phyloP scores from a whole-genome alignment of 2,888 invertebrate species.

The Drosophila niveifrons region DNA sequence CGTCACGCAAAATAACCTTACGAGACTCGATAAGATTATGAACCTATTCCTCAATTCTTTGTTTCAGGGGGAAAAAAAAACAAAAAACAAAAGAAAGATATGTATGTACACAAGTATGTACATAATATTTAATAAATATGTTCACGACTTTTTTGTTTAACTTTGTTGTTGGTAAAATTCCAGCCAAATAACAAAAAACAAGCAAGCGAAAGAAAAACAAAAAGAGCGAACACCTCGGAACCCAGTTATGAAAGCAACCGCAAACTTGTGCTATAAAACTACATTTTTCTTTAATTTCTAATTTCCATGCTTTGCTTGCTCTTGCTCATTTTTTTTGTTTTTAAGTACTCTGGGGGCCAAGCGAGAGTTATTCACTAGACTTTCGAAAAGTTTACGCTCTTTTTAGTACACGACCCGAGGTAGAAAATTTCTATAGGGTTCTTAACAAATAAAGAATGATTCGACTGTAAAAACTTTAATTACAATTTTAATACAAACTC shows the following conservation, averaged over 20 bases:
- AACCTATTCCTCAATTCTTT: constrained; percentile 14
- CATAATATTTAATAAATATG: constrained; percentile 6
- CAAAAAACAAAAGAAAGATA: constrained; percentile 1
- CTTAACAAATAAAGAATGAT: too few species aligned
- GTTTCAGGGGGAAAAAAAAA: too few species aligned
- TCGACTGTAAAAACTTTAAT: too few species aligned
- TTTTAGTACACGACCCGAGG: too few species aligned
- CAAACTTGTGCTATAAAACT: constrained; percentile 19
- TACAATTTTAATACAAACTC: too few species aligned
- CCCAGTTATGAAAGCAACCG: constrained; percentile 23
- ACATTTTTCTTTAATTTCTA: constrained; percentile 11
- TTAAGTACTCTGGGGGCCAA: too few species aligned
- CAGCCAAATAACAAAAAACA: not conserved
- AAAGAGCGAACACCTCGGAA: not conserved
- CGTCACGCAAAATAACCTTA: constrained; percentile 24
- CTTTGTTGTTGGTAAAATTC: constrained; percentile 5
- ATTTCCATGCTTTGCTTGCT: not conserved
- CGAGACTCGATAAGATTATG: constrained; percentile 36
- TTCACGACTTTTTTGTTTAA: constrained; percentile 3
- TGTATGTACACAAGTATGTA: not conserved
- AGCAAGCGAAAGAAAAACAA: not conserved
- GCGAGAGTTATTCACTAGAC: not conserved
- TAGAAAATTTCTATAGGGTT: not conserved
- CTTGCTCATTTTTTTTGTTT: too few species aligned
- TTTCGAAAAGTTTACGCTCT: not conserved